phyloP scores from a whole-genome alignment of 2,797 vertebrate species.

The Macroramphosus scolopax region DNA sequence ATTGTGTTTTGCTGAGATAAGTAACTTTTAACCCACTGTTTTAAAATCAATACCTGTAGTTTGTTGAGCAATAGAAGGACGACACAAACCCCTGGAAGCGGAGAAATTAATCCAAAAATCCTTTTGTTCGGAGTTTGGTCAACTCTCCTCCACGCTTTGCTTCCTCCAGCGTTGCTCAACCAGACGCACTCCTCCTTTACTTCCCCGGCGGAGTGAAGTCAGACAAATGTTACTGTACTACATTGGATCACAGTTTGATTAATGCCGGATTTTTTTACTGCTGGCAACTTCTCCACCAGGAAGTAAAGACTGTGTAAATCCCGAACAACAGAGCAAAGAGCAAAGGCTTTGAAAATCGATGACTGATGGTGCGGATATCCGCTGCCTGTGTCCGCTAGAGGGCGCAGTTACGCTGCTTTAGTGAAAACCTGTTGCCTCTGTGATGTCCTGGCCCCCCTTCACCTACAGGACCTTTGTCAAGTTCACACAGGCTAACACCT shows the following conservation, averaged over 20 bases:
- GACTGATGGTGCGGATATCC: neutral
- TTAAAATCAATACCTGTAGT: too few relatives aligned
- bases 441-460: too few relatives aligned
- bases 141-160: constrained; percentile 21
- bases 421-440: constrained; percentile 27
- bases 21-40: too few relatives aligned
- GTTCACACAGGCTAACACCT: too few relatives aligned
- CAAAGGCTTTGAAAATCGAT: neutral
- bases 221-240: neutral
- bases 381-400: constrained; percentile 50
- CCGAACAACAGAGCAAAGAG: too few relatives aligned
- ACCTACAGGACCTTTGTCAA: too few relatives aligned
- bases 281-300: neutral
- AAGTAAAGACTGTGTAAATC: too few relatives aligned
- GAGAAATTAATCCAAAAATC: constrained; percentile 6
- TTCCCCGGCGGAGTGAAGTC: neutral
- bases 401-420: constrained; percentile 31
- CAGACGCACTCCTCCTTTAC: constrained; percentile 32
- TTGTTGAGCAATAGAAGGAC: neutral
- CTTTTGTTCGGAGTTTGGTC: constrained; percentile 1
- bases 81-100: constrained; percentile 32
- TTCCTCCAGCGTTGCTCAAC: constrained; percentile 24
- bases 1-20: constrained; percentile 8
- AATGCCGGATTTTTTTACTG: neutral
- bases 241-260: neutral